Percentiles rank a stretch among this genome's conserved stretches.
Conservation (phyloP, 1,140 invertebrate species). For the Drosophila insularis region DNA sequence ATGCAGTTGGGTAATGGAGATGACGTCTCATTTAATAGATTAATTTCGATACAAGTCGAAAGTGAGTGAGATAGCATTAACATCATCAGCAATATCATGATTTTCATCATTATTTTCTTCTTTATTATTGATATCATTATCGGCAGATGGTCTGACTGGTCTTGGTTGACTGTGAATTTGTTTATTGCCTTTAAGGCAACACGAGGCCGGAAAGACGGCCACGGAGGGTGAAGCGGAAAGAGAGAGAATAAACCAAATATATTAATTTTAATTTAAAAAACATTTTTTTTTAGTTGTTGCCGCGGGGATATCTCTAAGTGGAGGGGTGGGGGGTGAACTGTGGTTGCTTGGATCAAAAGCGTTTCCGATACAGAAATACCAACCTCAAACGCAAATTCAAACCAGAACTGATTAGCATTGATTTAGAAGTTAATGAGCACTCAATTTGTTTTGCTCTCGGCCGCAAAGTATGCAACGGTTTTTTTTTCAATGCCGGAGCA, state of each 20-base stretch:
- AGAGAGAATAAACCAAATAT: background rate
- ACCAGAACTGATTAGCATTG: conserved; percentile 66
- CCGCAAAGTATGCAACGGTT: conserved; percentile 63
- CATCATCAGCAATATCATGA: background rate
- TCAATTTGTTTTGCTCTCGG: conserved; percentile 53
- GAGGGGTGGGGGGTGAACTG: background rate
- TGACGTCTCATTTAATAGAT: conserved; percentile 1
- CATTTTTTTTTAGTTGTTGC: background rate
- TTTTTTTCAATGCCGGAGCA: conserved; percentile 39
- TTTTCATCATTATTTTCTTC: background rate
- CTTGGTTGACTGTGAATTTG: background rate
- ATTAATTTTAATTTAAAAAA: conserved; percentile 5
- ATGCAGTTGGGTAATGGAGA: background rate
- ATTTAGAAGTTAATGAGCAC: conserved; percentile 70
- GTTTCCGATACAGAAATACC: background rate
- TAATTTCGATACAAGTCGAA: background rate
- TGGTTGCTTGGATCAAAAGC: background rate
- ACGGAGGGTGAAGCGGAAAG: background rate
- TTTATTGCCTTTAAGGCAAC: conserved; percentile 5
- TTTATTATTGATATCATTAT: conserved; percentile 5
- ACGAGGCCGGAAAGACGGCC: background rate
- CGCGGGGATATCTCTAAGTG: background rate
- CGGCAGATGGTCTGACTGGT: background rate
- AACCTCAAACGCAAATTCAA: conserved; percentile 23
- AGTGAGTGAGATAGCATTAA: background rate